phyloP scores from a whole-genome alignment of 2,888 invertebrate genomes.

The Agonopterix alstromeriana region DNA sequence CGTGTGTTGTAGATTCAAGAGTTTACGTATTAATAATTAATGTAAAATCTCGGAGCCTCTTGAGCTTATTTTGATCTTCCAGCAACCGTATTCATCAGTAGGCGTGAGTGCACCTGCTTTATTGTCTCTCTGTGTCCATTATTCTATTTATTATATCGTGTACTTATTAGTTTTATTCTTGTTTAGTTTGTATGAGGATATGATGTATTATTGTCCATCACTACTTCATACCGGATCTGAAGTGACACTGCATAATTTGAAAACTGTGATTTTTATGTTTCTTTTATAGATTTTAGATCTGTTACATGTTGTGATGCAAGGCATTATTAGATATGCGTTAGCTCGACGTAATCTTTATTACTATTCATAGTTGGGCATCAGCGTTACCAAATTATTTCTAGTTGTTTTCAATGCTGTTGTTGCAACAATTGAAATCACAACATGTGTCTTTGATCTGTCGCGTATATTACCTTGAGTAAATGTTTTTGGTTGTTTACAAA shows the following conservation, averaged over 20 bases:
- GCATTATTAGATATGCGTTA: conserved; percentile 37
- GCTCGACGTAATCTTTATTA: conserved; percentile 16
- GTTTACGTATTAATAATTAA: neutral
- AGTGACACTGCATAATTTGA: conserved; percentile 74
- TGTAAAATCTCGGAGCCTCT: neutral
- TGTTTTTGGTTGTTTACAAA: conserved; percentile 46
- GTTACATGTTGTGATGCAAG: conserved; percentile 70
- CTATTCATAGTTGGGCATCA: conserved; percentile 29
- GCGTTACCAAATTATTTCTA: conserved; percentile 38
- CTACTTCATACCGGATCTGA: conserved; percentile 66
- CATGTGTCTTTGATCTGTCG: conserved; percentile 54
- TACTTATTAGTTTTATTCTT: conserved; percentile 70
- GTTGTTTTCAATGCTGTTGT: conserved; percentile 37
- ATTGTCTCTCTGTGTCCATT: conserved; percentile 67
- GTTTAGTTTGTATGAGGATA: conserved; percentile 49
- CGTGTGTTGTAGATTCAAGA: neutral
- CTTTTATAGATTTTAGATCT: conserved; percentile 67
- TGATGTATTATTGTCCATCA: conserved; percentile 52
- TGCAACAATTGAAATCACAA: conserved; percentile 50
- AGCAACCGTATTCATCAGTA: conserved; percentile 49
- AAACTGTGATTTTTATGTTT: conserved; percentile 76
- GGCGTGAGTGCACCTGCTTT: conserved; percentile 63
- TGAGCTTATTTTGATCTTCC: conserved; percentile 11
- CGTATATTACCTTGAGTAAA: conserved; percentile 22
- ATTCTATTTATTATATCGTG: conserved; percentile 56